Base-by-base conservation (phyloP, 2,797 vertebrate species). In the Liparis tanakae region DNA sequence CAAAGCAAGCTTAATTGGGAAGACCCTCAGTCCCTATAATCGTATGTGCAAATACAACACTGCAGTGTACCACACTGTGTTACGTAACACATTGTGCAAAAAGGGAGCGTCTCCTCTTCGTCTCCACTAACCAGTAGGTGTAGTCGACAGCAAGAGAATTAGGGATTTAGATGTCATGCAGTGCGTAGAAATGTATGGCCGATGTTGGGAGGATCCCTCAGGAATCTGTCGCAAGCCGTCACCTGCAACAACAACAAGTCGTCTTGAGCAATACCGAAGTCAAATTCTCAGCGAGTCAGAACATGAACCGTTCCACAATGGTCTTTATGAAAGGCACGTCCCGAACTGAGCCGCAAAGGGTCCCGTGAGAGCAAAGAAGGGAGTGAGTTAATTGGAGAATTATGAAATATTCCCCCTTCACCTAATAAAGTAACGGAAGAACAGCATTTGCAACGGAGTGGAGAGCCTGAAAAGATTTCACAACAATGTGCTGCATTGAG, bases 1-100 rank as follows among this genome's bases (percentile, higher is more conserved):
- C 81, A 72, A 85, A 85, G 79, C 75, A 79, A 56, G 56, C 51
- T 72, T 86, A 79, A 78, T 86, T 81, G 63, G 60, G 44, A 55
- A 67, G 67, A 61, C 33, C 74, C 46, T 57, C 9, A 20, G 30
- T 56, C 50, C 41, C 55, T 70, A 2, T 72, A 69, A 74, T 78
- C 44, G 48, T 74, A 58, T 54, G 62, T 60, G 79, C 81, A 63
- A 81, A 72, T 81, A 25, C 58, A 80, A 70, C 51, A 18, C 25
- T 54, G 73, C 44, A 41, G 25, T 62, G 46, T 55, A 34, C 36
- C 20, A 33, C 36, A 10, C 41, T 53, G 58, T 58, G 67, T 85
- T 81, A 74, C 61, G 18, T 71, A 82, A 79, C 60, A 4, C 53
- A 30, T 51, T 80, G 63, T 72, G 82, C 80, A 10, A 69, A 9